A percentile compares a stretch with the other conserved stretches of the same genome.
These are phyloP conservation scores for Lophius americanus DNA, from an alignment of 2,797 vertebrate genomes.

Conservation along the genomic window DNA sequence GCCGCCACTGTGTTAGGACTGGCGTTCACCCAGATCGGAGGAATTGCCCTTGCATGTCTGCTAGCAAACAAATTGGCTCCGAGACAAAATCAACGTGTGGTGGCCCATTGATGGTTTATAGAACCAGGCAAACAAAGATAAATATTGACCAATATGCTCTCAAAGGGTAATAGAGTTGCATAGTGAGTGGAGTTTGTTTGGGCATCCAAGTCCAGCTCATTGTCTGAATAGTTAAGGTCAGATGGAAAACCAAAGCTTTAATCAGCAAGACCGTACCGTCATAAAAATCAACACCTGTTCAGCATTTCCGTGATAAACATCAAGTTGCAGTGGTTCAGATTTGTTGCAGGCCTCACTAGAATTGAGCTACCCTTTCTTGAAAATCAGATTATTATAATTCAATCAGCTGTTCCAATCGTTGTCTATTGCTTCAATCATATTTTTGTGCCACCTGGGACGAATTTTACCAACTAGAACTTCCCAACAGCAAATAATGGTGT, in stretches of 20 bases:
- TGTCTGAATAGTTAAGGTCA: neutral
- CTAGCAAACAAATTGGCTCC: conserved; percentile 81
- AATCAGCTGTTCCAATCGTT: no score
- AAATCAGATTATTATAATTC: no score
- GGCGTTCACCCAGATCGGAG: conserved; percentile 83
- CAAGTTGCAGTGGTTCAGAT: neutral
- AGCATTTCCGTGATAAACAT: neutral
- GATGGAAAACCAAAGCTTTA: neutral
- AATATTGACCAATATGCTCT: neutral
- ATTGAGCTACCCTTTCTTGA: no score
- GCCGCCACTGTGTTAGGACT: conserved; percentile 86
- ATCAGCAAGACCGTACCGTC: neutral
- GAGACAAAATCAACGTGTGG: conserved; percentile 65
- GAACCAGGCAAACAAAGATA: neutral
- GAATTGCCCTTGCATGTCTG: conserved; percentile 85
- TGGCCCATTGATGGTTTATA: conserved; percentile 57
- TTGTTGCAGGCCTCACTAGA: no score
- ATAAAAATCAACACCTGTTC: neutral
- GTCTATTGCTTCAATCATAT: neutral
- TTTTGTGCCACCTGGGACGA: no score
- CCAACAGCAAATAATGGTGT: no score
- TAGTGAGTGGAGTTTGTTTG: neutral
- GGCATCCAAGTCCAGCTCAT: neutral
- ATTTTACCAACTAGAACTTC: neutral
- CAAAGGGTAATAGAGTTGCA: conserved; percentile 16